Conservation (phyloP, 2,797 vertebrate genomes). For the Phoebastria nigripes region DNA sequence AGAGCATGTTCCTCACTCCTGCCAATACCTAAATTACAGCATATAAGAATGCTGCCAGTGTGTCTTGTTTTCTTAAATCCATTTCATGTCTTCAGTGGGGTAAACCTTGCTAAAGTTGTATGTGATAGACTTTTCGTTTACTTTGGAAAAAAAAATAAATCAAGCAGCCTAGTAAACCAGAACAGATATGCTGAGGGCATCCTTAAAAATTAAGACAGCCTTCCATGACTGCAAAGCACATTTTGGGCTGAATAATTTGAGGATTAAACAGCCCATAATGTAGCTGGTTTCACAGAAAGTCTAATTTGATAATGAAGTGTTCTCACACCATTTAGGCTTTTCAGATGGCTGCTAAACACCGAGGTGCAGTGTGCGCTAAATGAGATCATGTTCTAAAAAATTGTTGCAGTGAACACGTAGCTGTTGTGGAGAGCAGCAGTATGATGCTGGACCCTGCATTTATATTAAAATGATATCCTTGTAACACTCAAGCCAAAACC, state of each 20-base stretch:
- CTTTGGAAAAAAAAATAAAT: background rate
- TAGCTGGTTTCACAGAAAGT: conserved; percentile 31
- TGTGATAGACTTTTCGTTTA: background rate
- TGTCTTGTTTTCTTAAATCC: background rate
- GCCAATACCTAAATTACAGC: background rate
- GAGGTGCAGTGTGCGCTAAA: background rate
- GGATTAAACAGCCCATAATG: conserved; percentile 8
- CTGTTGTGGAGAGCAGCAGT: background rate
- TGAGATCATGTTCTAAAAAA: background rate
- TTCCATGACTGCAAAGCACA: conserved; percentile 15
- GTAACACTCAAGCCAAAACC: background rate
- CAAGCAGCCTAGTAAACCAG: background rate
- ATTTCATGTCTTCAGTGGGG: background rate
- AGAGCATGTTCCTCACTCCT: background rate
- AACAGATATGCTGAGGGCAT: background rate
- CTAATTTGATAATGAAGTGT: conserved; percentile 42
- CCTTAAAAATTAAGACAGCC: conserved; percentile 18
- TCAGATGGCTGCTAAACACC: conserved; percentile 23
- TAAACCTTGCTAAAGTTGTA: background rate
- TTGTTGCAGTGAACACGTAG: background rate
- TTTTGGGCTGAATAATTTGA: conserved; percentile 28
- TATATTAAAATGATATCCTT: background rate
- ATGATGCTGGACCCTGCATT: background rate
- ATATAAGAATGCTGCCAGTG: background rate
- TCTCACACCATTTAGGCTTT: conserved; percentile 21